These are phyloP conservation scores for Muricea muricata DNA, from an alignment of 92 coral and sea anemone species.

Conservation along the genomic window DNA sequence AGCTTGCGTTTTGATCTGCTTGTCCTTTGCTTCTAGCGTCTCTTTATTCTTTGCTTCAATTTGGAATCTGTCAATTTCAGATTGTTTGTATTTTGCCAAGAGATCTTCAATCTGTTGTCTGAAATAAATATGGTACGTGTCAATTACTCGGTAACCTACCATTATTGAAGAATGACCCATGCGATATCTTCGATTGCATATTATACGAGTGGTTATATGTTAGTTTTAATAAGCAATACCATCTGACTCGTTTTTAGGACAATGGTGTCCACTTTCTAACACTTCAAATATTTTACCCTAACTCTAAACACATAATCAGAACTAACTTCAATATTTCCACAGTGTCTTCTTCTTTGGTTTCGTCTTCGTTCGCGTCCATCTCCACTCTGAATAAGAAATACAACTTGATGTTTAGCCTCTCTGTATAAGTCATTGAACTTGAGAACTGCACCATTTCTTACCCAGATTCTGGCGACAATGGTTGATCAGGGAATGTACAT, in stretches of 20 bases:
- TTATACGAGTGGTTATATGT: too few relatives aligned
- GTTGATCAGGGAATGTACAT: conserved; percentile 73
- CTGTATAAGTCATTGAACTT: not conserved
- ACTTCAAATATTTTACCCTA: too few relatives aligned
- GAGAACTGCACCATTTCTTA: too few relatives aligned
- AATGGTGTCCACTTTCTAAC: too few relatives aligned
- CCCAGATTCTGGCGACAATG: conserved; percentile 97
- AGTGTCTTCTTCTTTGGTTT: conserved; percentile 23
- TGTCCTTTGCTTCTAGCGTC: conserved; percentile 78
- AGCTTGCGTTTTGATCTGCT: conserved; percentile 85
- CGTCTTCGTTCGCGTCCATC: conserved; percentile 48
- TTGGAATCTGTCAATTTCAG: conserved; percentile 85
- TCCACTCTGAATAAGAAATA: conserved; percentile 35
- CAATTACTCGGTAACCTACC: too few relatives aligned
- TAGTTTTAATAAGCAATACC: too few relatives aligned
- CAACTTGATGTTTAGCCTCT: too few relatives aligned
- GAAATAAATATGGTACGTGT: not conserved
- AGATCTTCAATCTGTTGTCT: conserved; percentile 83
- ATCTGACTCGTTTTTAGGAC: too few relatives aligned
- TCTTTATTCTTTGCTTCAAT: conserved; percentile 79
- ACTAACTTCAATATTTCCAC: conserved; percentile 49
- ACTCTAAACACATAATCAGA: too few relatives aligned
- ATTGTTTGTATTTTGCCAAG: conserved; percentile 87
- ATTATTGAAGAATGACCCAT: too few relatives aligned
- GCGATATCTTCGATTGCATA: too few relatives aligned